Evolutionary conservation across 2,888 invertebrate genomes (phyloP).

Genomic region (Panorpa germanica): DNA sequence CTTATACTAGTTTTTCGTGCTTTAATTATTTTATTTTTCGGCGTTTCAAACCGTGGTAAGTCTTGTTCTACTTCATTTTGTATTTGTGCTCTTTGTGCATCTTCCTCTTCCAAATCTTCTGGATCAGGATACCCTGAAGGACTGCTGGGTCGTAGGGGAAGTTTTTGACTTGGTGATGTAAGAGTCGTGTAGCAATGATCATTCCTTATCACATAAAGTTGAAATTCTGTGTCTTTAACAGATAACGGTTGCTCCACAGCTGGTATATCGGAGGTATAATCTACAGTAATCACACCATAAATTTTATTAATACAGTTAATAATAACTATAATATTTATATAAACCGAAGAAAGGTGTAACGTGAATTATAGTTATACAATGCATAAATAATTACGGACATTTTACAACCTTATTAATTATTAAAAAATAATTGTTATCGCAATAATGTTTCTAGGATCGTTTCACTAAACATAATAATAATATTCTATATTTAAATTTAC

Average conservation of each 20-base stretch:
- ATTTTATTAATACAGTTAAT: neutral
- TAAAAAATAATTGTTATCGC: no score
- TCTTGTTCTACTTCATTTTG: slow-evolving; percentile 6
- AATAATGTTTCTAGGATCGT: no score
- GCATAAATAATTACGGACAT: no score
- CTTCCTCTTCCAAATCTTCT: slow-evolving; percentile 10
- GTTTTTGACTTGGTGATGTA: slow-evolving; percentile 38
- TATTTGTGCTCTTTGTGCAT: slow-evolving; percentile 15
- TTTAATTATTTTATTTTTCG: neutral
- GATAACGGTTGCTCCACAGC: slow-evolving; percentile 18
- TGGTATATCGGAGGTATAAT: slow-evolving; percentile 21
- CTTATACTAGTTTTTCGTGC: neutral
- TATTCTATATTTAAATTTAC: no score
- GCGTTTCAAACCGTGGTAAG: neutral
- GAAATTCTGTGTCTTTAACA: slow-evolving; percentile 21
- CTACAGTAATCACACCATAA: slow-evolving; percentile 13
- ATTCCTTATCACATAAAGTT: slow-evolving; percentile 36
- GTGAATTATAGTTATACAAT: no score
- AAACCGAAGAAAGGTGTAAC: no score
- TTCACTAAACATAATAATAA: no score
- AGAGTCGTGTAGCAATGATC: slow-evolving; percentile 68
- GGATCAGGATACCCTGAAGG: slow-evolving; percentile 25
- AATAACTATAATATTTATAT: neutral
- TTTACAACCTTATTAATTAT: no score
- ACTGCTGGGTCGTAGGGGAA: slow-evolving; percentile 21